Conservation (phyloP, 2,888 invertebrate genomes). For the Melanostoma scalare region DNA sequence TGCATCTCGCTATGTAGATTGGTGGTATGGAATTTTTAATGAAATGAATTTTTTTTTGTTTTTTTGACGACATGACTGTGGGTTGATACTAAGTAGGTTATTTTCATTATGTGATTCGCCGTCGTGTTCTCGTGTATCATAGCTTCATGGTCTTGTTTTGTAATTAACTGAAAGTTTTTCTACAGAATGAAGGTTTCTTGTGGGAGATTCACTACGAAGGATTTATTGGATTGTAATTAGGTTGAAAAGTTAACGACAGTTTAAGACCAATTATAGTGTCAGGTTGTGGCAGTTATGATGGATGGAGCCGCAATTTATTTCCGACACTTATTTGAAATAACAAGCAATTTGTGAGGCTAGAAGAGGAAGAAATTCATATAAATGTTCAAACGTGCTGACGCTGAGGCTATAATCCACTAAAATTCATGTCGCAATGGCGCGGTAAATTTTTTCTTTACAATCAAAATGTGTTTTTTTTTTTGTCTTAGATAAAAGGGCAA, state of each 20-base stretch:
- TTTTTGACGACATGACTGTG: conserved; percentile 1
- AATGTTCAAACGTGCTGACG: too few relatives aligned
- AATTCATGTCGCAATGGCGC: too few relatives aligned
- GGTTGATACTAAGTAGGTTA: conserved; percentile 44
- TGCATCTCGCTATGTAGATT: conserved; percentile 7
- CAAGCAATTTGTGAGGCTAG: not conserved
- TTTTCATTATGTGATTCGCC: conserved; percentile 47
- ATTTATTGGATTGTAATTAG: conserved; percentile 63
- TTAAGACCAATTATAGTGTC: conserved; percentile 61
- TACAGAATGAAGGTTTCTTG: conserved; percentile 1
- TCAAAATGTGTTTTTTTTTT: too few relatives aligned
- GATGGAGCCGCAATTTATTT: conserved; percentile 27
- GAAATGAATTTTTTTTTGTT: conserved; percentile 46
- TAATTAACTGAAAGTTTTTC: conserved; percentile 44
- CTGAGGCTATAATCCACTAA: too few relatives aligned
- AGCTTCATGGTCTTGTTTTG: conserved; percentile 29
- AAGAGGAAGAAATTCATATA: too few relatives aligned
- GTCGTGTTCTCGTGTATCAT: conserved; percentile 16
- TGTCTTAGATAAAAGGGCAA: too few relatives aligned
- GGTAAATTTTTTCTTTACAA: too few relatives aligned
- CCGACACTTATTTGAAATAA: not conserved
- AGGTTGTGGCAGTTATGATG: conserved; percentile 46
- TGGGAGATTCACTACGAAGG: conserved; percentile 37
- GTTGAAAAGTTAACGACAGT: conserved; percentile 49
- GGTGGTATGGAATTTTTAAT: conserved; percentile 55